phyloP scores from a whole-genome alignment of 2,888 invertebrate species.

The Dasysyrphus tricinctus region DNA sequence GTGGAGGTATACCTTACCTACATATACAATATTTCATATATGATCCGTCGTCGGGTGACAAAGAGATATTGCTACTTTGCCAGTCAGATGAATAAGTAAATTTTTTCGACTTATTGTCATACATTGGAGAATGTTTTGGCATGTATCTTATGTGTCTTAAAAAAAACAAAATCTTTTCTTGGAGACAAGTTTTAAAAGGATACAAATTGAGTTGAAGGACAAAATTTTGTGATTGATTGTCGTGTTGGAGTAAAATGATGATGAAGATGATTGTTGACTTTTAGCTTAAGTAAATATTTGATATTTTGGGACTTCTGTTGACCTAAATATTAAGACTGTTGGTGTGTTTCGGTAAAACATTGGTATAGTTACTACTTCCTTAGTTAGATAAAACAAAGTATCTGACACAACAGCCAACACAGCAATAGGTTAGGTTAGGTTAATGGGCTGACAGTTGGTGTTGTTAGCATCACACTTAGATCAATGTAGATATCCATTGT shows the following conservation, averaged over 20 bases:
- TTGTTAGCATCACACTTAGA: too few relatives aligned
- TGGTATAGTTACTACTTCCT: too few relatives aligned
- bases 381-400: too few relatives aligned
- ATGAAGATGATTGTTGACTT: slow-evolving; percentile 12
- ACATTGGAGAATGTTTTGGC: slow-evolving; percentile 56
- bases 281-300: background rate
- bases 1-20: background rate
- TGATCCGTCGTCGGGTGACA: slow-evolving; percentile 67
- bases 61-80: slow-evolving; percentile 66
- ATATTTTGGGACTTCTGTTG: background rate
- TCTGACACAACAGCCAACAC: too few relatives aligned
- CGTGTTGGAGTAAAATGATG: background rate
- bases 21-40: slow-evolving; percentile 53
- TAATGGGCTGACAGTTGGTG: too few relatives aligned
- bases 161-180: background rate
- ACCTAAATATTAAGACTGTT: background rate
- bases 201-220: slow-evolving; percentile 16
- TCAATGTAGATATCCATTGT: too few relatives aligned
- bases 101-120: slow-evolving; percentile 65
- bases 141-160: background rate
- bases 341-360: background rate
- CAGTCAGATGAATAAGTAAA: slow-evolving; percentile 57
- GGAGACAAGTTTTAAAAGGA: slow-evolving; percentile 8
- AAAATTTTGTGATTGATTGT: background rate
- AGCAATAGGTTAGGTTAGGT: too few relatives aligned